A percentile compares a stretch with the other conserved stretches of the same genome.
Conservation (phyloP, 2,888 invertebrate species). For the Agrotis clavis region DNA sequence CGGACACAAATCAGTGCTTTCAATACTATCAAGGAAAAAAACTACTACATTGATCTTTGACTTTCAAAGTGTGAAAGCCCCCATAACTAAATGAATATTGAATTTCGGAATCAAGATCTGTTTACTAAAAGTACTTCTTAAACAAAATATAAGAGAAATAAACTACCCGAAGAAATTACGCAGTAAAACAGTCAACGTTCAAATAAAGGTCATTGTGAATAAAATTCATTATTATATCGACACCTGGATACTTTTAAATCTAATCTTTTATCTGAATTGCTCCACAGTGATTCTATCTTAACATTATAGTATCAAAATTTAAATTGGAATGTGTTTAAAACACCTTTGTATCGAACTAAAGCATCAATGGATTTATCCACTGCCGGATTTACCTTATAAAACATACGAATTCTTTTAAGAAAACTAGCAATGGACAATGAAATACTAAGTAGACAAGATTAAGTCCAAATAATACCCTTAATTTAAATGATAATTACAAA, state of each 20-base stretch:
- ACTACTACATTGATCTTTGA: conserved; percentile 8
- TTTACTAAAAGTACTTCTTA: conserved; percentile 16
- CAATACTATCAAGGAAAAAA: conserved; percentile 3
- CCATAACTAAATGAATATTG: conserved; percentile 45
- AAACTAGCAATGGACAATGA: conserved; percentile 29
- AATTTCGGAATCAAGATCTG: conserved; percentile 54
- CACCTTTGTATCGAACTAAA: conserved; percentile 65
- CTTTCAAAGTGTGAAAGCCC: conserved; percentile 1
- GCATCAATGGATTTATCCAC: conserved; percentile 45
- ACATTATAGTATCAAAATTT: conserved; percentile 68
- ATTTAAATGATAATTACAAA: conserved; percentile 62
- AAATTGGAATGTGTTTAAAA: conserved; percentile 68
- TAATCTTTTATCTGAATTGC: conserved; percentile 67
- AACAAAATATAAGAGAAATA: conserved; percentile 50
- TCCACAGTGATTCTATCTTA: conserved; percentile 64
- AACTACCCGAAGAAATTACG: conserved; percentile 70
- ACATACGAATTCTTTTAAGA: accelerated
- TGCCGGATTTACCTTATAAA: neutral
- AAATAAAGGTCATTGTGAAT: conserved; percentile 65
- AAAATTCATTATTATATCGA: conserved; percentile 69
- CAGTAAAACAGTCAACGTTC: conserved; percentile 64
- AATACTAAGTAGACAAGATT: conserved; percentile 24
- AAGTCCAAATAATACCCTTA: conserved; percentile 51
- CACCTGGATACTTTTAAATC: conserved; percentile 68
- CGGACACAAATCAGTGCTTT: too few species aligned